Percentiles rank a stretch among this genome's conserved stretches.
These are phyloP conservation scores for Chloroclysta siterata DNA, from an alignment of 2,888 invertebrate genomes.

Conservation along the genomic window DNA sequence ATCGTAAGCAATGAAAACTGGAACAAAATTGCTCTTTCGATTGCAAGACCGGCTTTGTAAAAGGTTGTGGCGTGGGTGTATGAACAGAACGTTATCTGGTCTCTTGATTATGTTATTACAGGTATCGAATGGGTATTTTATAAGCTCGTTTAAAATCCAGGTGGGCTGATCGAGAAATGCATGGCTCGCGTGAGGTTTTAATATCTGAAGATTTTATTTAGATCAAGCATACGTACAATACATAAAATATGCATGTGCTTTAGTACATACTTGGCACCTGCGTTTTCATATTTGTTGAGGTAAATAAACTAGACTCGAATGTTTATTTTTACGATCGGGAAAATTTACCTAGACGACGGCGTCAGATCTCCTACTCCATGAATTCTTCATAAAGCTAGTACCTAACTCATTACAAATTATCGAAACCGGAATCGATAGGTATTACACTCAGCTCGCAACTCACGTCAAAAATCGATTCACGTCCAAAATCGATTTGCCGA, in stretches of 20 bases:
- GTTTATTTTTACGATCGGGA: neutral
- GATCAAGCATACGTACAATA: neutral
- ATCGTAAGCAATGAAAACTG: constrained; percentile 37
- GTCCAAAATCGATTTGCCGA: constrained; percentile 69
- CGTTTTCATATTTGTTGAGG: neutral
- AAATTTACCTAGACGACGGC: neutral
- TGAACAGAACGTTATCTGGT: constrained; percentile 28
- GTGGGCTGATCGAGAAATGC: constrained; percentile 12
- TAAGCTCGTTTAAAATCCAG: constrained; percentile 16
- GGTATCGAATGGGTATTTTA: constrained; percentile 26
- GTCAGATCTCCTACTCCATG: neutral
- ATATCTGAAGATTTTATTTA: neutral
- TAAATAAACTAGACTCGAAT: neutral
- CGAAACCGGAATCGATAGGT: constrained; percentile 45
- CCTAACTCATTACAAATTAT: constrained; percentile 15
- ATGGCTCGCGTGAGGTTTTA: constrained; percentile 1
- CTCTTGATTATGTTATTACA: constrained; percentile 40
- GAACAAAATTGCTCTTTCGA: constrained; percentile 32
- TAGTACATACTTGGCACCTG: neutral
- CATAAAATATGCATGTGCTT: neutral
- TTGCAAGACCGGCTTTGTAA: constrained; percentile 26
- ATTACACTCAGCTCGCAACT: constrained; percentile 47
- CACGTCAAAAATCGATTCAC: constrained; percentile 48
- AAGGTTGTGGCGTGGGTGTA: constrained; percentile 35
- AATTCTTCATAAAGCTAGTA: constrained; percentile 14